phyloP scores from a whole-genome alignment of 2,113 vertebrate species.

The Melierax canorus region DNA sequence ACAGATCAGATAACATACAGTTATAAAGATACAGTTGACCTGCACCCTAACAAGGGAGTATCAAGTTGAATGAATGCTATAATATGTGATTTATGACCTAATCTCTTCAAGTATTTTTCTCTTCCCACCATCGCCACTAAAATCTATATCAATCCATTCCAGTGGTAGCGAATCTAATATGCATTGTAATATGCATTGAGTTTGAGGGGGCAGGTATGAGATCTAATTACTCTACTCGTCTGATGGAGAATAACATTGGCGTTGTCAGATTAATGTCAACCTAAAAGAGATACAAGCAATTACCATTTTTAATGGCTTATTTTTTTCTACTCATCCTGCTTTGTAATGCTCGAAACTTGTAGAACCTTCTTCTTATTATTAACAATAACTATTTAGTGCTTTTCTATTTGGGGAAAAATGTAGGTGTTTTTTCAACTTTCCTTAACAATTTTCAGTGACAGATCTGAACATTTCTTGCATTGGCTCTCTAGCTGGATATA shows the following conservation, averaged over 20 bases:
- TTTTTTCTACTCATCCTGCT: not conserved
- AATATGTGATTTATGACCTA: not conserved
- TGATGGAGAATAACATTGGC: not conserved
- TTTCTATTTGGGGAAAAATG: not conserved
- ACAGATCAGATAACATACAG: not conserved
- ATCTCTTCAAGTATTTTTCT: not conserved
- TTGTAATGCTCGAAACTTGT: not conserved
- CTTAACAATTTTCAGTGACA: not conserved
- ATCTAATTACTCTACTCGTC: not conserved
- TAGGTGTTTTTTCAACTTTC: not conserved
- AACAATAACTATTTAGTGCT: not conserved
- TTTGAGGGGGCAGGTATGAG: not conserved
- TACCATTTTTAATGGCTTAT: not conserved
- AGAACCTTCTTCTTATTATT: not conserved
- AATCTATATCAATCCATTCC: not conserved
- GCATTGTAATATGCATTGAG: not conserved
- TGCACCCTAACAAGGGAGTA: not conserved
- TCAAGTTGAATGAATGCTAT: not conserved
- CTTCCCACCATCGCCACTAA: not conserved
- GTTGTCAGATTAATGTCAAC: not conserved
- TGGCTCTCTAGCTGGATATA: not conserved
- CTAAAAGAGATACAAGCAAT: not conserved
- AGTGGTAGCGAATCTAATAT: not conserved
- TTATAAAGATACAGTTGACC: not conserved
- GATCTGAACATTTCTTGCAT: not conserved